These are phyloP conservation scores for Eristalis tenax DNA, from an alignment of 2,888 invertebrate species.

Conservation along the genomic window DNA sequence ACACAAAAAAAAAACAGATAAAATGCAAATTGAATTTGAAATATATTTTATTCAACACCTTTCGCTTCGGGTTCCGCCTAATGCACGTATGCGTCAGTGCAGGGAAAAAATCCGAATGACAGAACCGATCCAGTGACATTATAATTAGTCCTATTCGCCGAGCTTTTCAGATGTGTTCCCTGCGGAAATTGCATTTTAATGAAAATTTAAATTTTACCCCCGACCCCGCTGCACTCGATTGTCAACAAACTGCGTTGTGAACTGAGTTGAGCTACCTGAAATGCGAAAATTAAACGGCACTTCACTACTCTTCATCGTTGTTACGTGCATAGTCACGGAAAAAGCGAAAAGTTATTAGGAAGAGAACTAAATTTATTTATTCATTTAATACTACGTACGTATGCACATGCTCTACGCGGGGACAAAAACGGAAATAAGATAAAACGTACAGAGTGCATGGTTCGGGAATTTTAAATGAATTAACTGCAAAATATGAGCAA, in stretches of 20 bases:
- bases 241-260: neutral
- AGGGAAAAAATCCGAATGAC: neutral
- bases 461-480: conserved; percentile 1
- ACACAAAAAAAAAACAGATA: neutral
- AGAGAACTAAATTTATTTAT: conserved; percentile 28
- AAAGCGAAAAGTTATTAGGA: neutral
- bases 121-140: neutral
- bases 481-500: conserved; percentile 3
- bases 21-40: conserved; percentile 14
- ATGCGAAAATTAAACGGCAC: neutral
- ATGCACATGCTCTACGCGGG: neutral
- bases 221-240: neutral
- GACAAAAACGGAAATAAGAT: neutral
- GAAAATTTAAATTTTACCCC: conserved; percentile 13
- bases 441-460: neutral
- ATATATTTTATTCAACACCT: conserved; percentile 13
- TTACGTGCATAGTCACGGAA: neutral
- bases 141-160: conserved; percentile 44
- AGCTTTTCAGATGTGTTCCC: neutral
- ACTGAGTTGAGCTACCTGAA: neutral
- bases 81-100: neutral
- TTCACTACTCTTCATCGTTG: neutral
- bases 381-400: conserved; percentile 56
- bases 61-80: neutral
- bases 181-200: conserved; percentile 57